Base-by-base conservation (phyloP, 2,797 vertebrate species). In the Enteromius viviparus region DNA sequence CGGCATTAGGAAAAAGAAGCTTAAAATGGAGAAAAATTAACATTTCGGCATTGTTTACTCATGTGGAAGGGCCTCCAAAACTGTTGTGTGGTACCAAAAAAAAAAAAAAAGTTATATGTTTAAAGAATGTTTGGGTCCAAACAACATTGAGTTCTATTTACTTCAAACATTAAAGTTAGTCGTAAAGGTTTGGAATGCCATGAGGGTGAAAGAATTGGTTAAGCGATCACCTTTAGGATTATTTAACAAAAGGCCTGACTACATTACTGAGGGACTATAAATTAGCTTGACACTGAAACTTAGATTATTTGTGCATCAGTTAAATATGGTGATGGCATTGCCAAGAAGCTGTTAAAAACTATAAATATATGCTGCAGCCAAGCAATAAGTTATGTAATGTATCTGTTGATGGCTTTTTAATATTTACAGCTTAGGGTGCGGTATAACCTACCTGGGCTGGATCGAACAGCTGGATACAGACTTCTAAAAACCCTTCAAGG, bases 381-480 rank as follows among this genome's bases (percentile, higher is more conserved):
- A 75, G 47, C 71, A 6, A 23, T 40, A 45, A 78, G 23, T 64
- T 47, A 78, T 32, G 58, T n/a, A 64, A 72, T 34, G 69, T 21
- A 79, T 55, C 64, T 79, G 77, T 53, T 68, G 77, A 55, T 49
- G 45, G 69, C 23, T 26, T 29, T 47, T 9, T 71, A 10, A 71
- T 81, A 81, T 49, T 47, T 72, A 60, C 60, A 40, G 40, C 69
- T 62, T 72, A 49, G 29, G 79, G 55, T 72, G 58, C 8, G n/a
- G 55, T 49, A 51, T 42, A 64, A 72, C 58, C 79, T 37, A 47
- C 45, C 69, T 62, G 68, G 40, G 64, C 47, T 58, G 26, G 34
- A 70, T 12, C 49, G 2, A 80, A 80, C 49, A 64, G 80, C 53
- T 51, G 55, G 55, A 74, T 74, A 49, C 47, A 64, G 55, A 81